phyloP scores from a whole-genome alignment of 2,797 vertebrate genomes.

The Ptychadena robeensis region DNA sequence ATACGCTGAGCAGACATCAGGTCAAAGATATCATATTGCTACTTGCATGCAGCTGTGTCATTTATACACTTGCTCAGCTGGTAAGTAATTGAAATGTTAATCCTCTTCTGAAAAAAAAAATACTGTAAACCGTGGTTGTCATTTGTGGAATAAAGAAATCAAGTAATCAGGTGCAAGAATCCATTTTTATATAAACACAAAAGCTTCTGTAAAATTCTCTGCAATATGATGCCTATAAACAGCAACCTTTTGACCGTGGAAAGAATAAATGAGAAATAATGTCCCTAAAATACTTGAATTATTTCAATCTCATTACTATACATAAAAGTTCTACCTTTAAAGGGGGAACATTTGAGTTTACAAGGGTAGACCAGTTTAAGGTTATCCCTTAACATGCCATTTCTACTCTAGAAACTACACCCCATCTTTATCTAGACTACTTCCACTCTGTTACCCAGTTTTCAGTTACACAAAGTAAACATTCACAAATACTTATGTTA shows the following conservation, averaged over 20 bases:
- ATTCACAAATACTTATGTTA: too few relatives aligned
- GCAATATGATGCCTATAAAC: background rate
- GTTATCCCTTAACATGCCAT: background rate
- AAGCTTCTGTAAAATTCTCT: background rate
- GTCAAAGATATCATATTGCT: constrained; percentile 54
- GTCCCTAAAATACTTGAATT: background rate
- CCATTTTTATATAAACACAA: constrained; percentile 24
- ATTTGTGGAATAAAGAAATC: constrained; percentile 40
- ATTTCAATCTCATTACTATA: background rate
- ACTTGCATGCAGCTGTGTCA: constrained; percentile 47
- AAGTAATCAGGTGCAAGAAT: constrained; percentile 41
- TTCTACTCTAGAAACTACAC: background rate
- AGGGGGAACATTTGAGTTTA: background rate
- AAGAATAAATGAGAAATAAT: background rate
- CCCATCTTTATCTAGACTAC: too few relatives aligned
- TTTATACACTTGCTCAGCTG: constrained; percentile 55
- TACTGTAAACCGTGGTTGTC: constrained; percentile 23
- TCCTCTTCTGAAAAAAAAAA: constrained; percentile 33
- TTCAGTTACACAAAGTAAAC: too few relatives aligned
- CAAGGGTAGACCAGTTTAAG: background rate
- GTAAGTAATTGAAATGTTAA: constrained; percentile 60
- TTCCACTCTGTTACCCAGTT: background rate
- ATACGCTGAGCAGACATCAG: constrained; percentile 53
- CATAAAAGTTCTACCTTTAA: background rate
- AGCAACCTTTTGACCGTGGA: background rate